Conservation (phyloP, 2,113 vertebrate genomes). For the Panthera uncia region DNA sequence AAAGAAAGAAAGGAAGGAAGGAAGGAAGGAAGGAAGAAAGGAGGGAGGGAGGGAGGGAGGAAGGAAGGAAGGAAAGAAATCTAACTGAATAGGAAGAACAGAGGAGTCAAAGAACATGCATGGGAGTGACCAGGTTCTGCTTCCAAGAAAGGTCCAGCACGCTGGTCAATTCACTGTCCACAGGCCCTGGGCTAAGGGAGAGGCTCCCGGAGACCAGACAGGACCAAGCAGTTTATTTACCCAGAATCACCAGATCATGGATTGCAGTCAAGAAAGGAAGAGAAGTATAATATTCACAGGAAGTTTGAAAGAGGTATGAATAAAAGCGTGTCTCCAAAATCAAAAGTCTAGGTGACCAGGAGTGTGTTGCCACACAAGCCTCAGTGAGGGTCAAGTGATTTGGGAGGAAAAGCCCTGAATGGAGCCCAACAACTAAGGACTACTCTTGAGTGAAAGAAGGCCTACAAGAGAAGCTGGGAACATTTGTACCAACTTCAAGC, state of each 20-base stretch:
- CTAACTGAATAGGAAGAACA: background rate
- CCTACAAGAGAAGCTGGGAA: background rate
- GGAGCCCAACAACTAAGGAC: background rate
- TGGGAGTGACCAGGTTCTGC: background rate
- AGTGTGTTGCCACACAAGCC: rapidly evolving
- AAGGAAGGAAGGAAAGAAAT: no score
- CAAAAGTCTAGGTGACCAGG: background rate
- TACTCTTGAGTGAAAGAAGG: background rate
- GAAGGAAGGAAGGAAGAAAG: rapidly evolving
- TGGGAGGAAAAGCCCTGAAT: background rate
- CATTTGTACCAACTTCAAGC: background rate
- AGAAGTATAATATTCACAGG: background rate
- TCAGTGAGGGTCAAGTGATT: rapidly evolving
- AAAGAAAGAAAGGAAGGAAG: no score
- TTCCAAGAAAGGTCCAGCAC: background rate
- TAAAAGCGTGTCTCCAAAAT: background rate
- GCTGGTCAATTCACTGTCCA: background rate
- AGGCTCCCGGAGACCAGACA: background rate
- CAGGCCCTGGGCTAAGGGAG: background rate
- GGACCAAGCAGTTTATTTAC: background rate
- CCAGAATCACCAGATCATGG: background rate
- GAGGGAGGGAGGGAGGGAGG: rapidly evolving
- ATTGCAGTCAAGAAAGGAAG: background rate
- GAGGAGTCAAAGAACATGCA: background rate
- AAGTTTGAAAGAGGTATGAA: background rate